phyloP scores from a whole-genome alignment of 2,888 invertebrate species.

The Hoplodrina blanda region DNA sequence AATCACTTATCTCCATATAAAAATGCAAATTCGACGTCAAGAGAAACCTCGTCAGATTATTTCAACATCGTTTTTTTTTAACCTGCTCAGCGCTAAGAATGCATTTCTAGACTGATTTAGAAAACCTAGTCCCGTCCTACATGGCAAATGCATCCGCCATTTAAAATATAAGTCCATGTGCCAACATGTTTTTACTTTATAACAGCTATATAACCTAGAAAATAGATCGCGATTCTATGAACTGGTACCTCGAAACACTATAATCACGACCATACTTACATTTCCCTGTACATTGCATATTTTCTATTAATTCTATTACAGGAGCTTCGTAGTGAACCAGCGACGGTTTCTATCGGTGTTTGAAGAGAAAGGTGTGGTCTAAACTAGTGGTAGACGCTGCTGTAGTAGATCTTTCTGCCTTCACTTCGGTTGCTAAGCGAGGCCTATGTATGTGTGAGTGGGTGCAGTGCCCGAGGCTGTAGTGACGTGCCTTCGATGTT shows the following conservation, averaged over 20 bases:
- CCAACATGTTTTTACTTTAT: constrained; percentile 82
- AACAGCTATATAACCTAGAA: constrained; percentile 85
- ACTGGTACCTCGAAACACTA: constrained; percentile 66
- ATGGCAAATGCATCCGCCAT: constrained; percentile 83
- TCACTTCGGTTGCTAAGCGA: constrained; percentile 87
- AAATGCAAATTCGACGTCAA: constrained; percentile 58
- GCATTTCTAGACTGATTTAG: constrained; percentile 82
- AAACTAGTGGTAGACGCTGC: constrained; percentile 62
- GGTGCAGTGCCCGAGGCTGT: constrained; percentile 82
- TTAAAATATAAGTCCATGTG: constrained; percentile 80
- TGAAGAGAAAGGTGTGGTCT: constrained; percentile 46
- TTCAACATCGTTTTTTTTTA: constrained; percentile 67
- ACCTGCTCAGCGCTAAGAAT: constrained; percentile 61
- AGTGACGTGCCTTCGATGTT: constrained; percentile 70
- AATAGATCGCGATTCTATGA: constrained; percentile 82
- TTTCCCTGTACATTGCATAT: constrained; percentile 61
- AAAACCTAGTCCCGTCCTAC: constrained; percentile 79
- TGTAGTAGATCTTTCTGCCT: constrained; percentile 86
- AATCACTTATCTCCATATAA: constrained; percentile 60
- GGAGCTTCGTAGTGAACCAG: constrained; percentile 27
- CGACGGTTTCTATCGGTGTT: constrained; percentile 61
- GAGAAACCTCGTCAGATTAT: constrained; percentile 60
- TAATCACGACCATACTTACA: constrained; percentile 12
- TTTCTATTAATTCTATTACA: not conserved
- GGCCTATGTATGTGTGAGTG: constrained; percentile 78